These are phyloP conservation scores for Cotesia congregata DNA, from an alignment of 2,888 invertebrate genomes.

Conservation along the genomic window DNA sequence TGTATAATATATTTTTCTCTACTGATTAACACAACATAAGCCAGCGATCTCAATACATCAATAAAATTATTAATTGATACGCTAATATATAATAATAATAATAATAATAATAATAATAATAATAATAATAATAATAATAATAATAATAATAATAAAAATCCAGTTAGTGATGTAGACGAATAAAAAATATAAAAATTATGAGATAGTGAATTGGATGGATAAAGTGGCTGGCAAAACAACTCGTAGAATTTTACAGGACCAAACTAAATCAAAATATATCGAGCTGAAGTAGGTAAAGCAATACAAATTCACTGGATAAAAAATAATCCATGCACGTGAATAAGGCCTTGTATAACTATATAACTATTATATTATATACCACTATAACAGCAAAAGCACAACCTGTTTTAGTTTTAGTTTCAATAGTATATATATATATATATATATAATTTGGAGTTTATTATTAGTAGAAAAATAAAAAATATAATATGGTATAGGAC, in stretches of 20 bases:
- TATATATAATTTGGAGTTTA: not conserved
- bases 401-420: not conserved
- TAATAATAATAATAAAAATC: too few species aligned
- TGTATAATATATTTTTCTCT: not conserved
- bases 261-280: not conserved
- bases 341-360: conserved; percentile 12
- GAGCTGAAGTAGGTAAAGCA: not conserved
- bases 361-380: not conserved
- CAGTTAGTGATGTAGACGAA: too few species aligned
- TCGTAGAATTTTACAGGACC: not conserved
- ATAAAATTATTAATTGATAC: too few species aligned
- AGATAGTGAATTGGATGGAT: too few species aligned
- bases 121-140: too few species aligned
- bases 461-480: not conserved
- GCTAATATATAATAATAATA: too few species aligned
- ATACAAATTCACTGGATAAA: conserved; percentile 33
- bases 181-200: too few species aligned
- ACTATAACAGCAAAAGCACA: not conserved
- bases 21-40: not conserved
- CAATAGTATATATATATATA: not conserved
- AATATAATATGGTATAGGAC: not conserved
- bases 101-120: too few species aligned
- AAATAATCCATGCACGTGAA: conserved; percentile 23
- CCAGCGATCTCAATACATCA: too few species aligned
- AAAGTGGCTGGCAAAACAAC: not conserved